Percentiles rank a stretch among this genome's conserved stretches.
Evolutionary conservation across 35 echinoderm and acorn worm genomes (phyloP).

Genomic region (Heliocidaris erythrogramma): DNA sequence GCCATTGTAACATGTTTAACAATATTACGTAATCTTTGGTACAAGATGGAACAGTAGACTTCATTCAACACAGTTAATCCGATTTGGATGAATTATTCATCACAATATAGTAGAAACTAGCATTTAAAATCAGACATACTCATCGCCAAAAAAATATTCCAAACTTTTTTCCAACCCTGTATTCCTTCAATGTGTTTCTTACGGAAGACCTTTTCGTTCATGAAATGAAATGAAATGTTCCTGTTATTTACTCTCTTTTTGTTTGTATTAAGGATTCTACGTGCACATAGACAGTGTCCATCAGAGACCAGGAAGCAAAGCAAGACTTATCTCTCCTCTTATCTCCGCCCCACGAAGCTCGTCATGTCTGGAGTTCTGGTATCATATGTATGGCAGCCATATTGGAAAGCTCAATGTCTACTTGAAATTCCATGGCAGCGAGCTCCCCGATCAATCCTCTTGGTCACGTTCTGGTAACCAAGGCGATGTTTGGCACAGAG

Average conservation of each 20-base stretch:
- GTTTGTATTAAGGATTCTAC: constrained; percentile 27
- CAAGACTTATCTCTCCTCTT: constrained; percentile 11
- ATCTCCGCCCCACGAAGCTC: background rate
- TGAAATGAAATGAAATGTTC: no score
- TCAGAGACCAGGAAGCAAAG: background rate
- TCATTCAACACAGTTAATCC: no score
- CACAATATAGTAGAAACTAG: no score
- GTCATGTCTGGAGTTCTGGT: constrained; percentile 49
- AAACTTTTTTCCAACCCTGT: no score
- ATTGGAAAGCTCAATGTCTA: constrained; percentile 33
- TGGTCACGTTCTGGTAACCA: constrained; percentile 41
- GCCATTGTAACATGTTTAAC: no score
- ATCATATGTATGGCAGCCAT: constrained; percentile 53
- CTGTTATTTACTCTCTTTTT: background rate
- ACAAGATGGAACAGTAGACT: no score
- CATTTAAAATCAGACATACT: no score
- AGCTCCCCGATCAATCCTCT: background rate
- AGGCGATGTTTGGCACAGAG: constrained; percentile 37
- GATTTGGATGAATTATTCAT: no score
- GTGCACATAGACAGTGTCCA: background rate
- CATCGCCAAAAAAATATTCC: no score
- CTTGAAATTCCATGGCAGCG: background rate
- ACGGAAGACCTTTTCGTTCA: no score
- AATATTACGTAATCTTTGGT: no score
- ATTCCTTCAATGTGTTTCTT: no score